Conservation (phyloP, 2,113 vertebrate genomes). For the Polypterus bichir region DNA sequence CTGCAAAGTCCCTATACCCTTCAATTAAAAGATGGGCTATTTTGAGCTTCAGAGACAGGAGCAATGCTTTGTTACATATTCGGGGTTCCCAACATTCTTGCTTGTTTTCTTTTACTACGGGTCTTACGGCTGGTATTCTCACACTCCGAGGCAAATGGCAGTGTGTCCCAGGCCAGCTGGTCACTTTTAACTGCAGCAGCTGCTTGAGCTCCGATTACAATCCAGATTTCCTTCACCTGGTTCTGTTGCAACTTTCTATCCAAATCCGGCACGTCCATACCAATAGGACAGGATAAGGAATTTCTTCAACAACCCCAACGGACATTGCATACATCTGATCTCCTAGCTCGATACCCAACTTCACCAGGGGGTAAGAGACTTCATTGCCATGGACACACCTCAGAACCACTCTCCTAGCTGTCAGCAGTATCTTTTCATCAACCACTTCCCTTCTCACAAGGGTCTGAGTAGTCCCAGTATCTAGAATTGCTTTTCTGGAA, state of each 20-base stretch:
- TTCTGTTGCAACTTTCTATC: neutral
- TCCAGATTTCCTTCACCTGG: neutral
- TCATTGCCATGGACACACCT: conserved; percentile 9
- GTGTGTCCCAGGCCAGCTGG: no score
- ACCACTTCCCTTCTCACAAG: neutral
- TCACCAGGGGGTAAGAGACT: neutral
- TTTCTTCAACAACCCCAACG: neutral
- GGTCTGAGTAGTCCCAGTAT: conserved; percentile 5
- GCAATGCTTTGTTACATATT: no score
- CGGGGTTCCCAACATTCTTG: neutral
- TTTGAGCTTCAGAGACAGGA: neutral
- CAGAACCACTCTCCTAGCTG: neutral
- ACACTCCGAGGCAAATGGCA: neutral
- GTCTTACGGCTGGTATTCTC: neutral
- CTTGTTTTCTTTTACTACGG: neutral
- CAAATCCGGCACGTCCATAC: neutral
- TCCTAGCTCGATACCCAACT: neutral
- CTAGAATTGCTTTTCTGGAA: neutral
- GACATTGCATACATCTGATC: neutral
- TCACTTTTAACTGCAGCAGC: neutral
- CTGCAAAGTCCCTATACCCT: neutral
- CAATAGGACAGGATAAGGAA: neutral
- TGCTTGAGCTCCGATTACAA: neutral
- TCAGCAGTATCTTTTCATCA: no score
- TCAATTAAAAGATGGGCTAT: neutral